Evolutionary conservation across 2,113 vertebrate genomes (phyloP).

Genomic region (Bungarus multicinctus): DNA sequence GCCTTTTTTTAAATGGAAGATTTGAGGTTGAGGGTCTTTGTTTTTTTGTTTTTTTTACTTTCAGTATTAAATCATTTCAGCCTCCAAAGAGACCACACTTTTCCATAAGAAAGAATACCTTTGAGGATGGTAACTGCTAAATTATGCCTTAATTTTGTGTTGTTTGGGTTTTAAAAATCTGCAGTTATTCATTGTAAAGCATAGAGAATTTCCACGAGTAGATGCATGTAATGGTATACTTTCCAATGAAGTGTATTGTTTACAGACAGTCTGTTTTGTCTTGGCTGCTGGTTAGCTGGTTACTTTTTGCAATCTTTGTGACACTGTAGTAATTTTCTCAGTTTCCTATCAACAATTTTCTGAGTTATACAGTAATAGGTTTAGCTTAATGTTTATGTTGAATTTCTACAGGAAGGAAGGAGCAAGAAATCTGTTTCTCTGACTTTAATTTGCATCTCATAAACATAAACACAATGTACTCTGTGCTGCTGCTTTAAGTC

Average conservation of each 20-base stretch:
- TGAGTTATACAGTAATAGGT: neutral
- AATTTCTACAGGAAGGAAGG: neutral
- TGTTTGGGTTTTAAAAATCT: slow-evolving; percentile 12
- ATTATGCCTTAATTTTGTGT: neutral
- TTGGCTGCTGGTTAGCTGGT: slow-evolving; percentile 15
- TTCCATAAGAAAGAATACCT: neutral
- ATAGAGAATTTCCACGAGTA: slow-evolving; percentile 29
- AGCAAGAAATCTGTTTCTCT: neutral
- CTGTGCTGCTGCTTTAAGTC: neutral
- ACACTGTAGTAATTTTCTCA: slow-evolving; percentile 19
- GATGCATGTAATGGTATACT: neutral
- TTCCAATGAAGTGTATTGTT: neutral
- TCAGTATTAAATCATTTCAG: neutral
- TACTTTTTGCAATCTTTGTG: slow-evolving; percentile 19
- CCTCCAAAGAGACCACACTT: neutral
- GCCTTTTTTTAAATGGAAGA: neutral
- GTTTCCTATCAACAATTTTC: slow-evolving; percentile 22
- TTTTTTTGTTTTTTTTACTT: neutral
- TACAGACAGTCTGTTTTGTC: slow-evolving; percentile 17
- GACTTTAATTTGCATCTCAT: slow-evolving; percentile 21
- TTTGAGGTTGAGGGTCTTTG: neutral
- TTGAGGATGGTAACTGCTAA: neutral
- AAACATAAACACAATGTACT: neutral
- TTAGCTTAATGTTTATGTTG: slow-evolving; percentile 11
- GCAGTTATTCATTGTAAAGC: slow-evolving; percentile 2